These are phyloP conservation scores for Acanthornis magna DNA, from an alignment of 2,797 vertebrate species.

Conservation along the genomic window DNA sequence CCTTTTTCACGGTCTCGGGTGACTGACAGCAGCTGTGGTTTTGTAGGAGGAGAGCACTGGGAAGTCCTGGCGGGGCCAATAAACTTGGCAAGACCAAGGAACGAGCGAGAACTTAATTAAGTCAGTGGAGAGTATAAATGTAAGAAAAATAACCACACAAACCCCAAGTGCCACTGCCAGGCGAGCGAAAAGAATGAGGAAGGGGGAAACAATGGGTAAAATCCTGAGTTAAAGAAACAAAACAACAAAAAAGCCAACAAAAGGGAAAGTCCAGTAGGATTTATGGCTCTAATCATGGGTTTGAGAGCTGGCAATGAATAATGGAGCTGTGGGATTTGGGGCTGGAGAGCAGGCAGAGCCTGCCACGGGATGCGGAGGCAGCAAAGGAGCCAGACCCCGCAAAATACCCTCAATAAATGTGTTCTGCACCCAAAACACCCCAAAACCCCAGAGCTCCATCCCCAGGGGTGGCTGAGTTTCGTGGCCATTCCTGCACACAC, in stretches of 20 bases:
- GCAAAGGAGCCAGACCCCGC: background rate
- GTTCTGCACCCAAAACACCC: background rate
- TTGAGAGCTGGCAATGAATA: background rate
- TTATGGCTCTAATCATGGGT: background rate
- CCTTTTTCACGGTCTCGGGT: background rate
- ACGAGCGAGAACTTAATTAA: conserved; percentile 58
- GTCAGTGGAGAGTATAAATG: conserved; percentile 43
- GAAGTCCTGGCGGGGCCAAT: conserved; percentile 12
- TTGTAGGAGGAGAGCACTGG: conserved; percentile 14
- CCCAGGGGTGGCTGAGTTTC: background rate
- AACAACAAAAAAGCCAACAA: background rate
- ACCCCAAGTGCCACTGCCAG: conserved; percentile 12
- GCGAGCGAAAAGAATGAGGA: background rate
- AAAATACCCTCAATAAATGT: background rate
- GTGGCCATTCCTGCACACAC: background rate
- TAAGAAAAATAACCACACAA: conserved; percentile 47
- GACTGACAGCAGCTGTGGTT: conserved; percentile 41
- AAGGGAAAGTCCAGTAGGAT: background rate
- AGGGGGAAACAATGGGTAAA: conserved; percentile 18
- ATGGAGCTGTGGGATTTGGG: background rate
- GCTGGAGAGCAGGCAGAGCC: background rate
- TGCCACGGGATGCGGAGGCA: background rate
- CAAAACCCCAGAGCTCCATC: background rate
- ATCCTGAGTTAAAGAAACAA: background rate
- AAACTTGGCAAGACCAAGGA: conserved; percentile 26